Percentiles rank a stretch among this genome's conserved stretches.
These are phyloP conservation scores for Pycnomerus fuliginosus DNA, from an alignment of 2,888 invertebrate species.

Conservation along the genomic window DNA sequence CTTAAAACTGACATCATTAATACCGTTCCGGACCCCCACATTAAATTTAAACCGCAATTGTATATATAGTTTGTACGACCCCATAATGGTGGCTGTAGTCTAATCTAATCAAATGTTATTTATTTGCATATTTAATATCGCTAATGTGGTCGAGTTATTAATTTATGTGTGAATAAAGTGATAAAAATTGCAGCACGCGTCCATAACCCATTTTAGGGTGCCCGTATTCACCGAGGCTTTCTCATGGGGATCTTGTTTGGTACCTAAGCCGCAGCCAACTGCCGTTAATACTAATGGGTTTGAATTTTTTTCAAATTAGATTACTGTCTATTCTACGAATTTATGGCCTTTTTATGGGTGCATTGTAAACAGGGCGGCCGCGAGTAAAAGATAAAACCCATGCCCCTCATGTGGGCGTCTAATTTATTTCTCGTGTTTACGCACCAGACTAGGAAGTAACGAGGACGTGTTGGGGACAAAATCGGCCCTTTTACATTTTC, in stretches of 20 bases:
- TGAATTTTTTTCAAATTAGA: conserved; percentile 31
- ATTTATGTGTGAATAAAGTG: conserved; percentile 49
- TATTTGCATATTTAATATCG: conserved; percentile 45
- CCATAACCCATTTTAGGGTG: conserved; percentile 9
- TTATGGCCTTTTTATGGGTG: conserved; percentile 26
- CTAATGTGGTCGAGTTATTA: conserved; percentile 39
- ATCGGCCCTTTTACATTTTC: no score
- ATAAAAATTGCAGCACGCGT: conserved; percentile 44
- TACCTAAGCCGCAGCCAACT: conserved; percentile 22
- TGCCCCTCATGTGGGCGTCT: conserved; percentile 14
- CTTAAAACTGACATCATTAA: conserved; percentile 25
- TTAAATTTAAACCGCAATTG: conserved; percentile 40
- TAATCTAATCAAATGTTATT: conserved; percentile 49
- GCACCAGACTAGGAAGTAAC: no score
- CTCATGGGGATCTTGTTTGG: conserved; percentile 10
- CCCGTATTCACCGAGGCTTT: conserved; percentile 12
- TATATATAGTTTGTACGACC: conserved; percentile 39
- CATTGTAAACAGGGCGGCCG: conserved; percentile 18
- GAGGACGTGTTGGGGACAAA: no score
- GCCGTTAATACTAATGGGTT: conserved; percentile 30
- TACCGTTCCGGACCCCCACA: conserved; percentile 27
- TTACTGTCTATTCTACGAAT: conserved; percentile 27
- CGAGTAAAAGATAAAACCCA: conserved; percentile 12
- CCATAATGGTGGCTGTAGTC: conserved; percentile 31
- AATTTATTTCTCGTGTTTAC: conserved; percentile 17